A percentile compares a stretch with the other conserved stretches of the same genome.
Conservation (phyloP, 2,888 invertebrate genomes). For the Malthinus seriepunctatus region DNA sequence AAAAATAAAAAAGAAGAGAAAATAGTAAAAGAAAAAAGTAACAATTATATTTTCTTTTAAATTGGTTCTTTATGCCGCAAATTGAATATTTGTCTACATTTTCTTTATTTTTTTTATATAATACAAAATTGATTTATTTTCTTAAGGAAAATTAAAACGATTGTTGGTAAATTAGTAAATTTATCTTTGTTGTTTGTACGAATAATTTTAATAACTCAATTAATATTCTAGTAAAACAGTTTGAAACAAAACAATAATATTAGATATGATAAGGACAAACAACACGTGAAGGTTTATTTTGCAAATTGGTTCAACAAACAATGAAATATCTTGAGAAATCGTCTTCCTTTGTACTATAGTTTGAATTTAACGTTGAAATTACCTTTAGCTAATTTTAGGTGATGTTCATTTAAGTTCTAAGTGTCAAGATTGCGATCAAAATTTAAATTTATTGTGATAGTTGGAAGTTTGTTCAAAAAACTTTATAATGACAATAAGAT, state of each 20-base stretch:
- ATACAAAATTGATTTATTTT: no score
- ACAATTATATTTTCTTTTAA: conserved; percentile 2
- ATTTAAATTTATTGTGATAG: no score
- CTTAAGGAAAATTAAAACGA: no score
- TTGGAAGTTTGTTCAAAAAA: no score
- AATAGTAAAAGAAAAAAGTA: background rate
- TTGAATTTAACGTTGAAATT: no score
- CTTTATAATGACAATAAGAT: no score
- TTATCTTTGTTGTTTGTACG: no score
- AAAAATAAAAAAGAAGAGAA: conserved; percentile 1
- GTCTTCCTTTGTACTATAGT: background rate
- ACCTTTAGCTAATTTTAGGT: no score
- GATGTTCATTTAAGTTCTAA: no score
- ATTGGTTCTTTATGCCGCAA: conserved; percentile 1
- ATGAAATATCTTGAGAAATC: conserved; percentile 3
- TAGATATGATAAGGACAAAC: conserved; percentile 5
- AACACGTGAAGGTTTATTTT: conserved; percentile 2
- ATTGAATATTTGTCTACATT: background rate
- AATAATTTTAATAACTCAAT: background rate
- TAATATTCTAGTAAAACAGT: background rate
- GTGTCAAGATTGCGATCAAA: no score
- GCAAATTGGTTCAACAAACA: conserved; percentile 3
- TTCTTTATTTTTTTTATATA: no score
- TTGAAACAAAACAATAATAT: conserved; percentile 6
- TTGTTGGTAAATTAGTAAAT: no score